Evolutionary conservation across 2,797 vertebrate species (phyloP).

Genomic region (Prionace glauca): DNA sequence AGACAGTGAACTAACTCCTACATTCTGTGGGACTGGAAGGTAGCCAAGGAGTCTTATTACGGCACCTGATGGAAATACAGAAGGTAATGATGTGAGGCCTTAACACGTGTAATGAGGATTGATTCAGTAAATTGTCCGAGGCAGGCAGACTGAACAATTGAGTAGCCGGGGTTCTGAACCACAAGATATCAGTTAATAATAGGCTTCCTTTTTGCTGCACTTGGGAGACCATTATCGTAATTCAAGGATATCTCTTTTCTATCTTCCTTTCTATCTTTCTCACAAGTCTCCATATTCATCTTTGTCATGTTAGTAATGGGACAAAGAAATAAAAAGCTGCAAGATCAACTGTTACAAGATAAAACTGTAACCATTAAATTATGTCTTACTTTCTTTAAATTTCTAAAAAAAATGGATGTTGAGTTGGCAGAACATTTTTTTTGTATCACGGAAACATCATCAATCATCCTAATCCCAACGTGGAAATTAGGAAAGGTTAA

Average conservation of each 20-base stretch:
- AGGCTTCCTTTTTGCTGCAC: slow-evolving; percentile 14
- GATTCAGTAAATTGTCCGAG: slow-evolving; percentile 38
- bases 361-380: background rate
- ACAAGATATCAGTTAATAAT: slow-evolving; percentile 36
- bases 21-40: background rate
- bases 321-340: slow-evolving; percentile 4
- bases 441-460: background rate
- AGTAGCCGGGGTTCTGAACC: slow-evolving; percentile 1
- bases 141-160: slow-evolving; percentile 35
- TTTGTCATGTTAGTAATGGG: background rate
- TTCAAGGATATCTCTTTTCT: slow-evolving; percentile 31
- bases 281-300: background rate
- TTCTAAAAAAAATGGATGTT: background rate
- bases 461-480: background rate
- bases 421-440: background rate
- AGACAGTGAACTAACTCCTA: slow-evolving; percentile 23
- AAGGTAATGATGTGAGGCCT: slow-evolving; percentile 32
- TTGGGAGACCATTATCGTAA: slow-evolving; percentile 28
- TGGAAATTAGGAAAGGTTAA: background rate
- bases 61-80: slow-evolving; percentile 27
- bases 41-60: background rate
- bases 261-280: slow-evolving; percentile 26
- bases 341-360: slow-evolving; percentile 24
- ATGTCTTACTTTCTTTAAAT: background rate
- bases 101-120: slow-evolving; percentile 34